Evolutionary conservation across 2,797 vertebrate genomes (phyloP), one percentile per base, ranked within the genome.

Genomic region (Catharus ustulatus): DNA sequence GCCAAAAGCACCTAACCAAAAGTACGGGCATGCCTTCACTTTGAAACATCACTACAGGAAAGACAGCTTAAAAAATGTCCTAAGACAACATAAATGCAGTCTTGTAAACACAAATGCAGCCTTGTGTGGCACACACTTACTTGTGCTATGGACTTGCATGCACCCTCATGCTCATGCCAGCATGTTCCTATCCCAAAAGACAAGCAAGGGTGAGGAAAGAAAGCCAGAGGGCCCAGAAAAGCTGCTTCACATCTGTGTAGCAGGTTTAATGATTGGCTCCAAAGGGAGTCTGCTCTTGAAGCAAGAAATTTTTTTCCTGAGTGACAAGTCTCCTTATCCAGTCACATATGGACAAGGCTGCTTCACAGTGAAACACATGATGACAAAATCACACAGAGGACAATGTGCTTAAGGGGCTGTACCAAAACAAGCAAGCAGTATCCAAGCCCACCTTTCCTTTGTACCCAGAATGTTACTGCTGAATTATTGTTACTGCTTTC

Each of bases 191-290:
- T 21, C 59, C 58, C 72, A 78, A 72, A 45, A 71, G 17, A 23
- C 38, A 90, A 43, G 22, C n/a, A 34, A 75, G 61, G 6, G 19
- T 57, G 75, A 64, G 73, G 71, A 81, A 64, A 40, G 52, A 43
- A 91, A 76, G 59, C 42, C 64, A 61, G 42, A 42, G 1, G 14
- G 68, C 43, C 59, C 71, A 92, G 76, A 54, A 83, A 93, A 89
- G 58, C 36, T 69, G 55, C 48, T 83, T 82, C 87, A 78, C 86
- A 94, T 93, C 89, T 93, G 87, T 61, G 64, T 15, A 64, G 64
- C 90, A 96, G 86, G 68, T 88, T 91, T 92, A 54, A 71, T 4
- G 3, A 32, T 3, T 88, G 86, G 52, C 52, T 92, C 61, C 5
- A 4, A 93, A 79, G 27, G 62, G 8, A 84, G 30, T 14, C 26